These are phyloP conservation scores for Strongylocentrotus purpuratus DNA, from an alignment of 35 echinoderm and acorn worm genomes.

Conservation along the genomic window DNA sequence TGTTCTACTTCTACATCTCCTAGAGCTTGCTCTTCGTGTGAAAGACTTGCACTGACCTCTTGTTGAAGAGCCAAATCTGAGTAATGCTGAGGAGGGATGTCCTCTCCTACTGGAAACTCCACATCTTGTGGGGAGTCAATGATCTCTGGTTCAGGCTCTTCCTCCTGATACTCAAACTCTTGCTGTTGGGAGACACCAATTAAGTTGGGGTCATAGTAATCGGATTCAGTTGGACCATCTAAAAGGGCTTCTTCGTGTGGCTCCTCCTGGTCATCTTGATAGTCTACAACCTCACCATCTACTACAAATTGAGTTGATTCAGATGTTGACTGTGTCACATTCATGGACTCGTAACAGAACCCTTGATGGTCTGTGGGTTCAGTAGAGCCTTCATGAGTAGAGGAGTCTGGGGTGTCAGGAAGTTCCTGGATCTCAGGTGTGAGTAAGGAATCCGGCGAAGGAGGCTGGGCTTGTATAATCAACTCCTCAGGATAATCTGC, in stretches of 20 bases:
- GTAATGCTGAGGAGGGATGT: background rate
- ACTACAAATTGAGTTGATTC: constrained; percentile 32
- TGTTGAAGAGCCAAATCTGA: background rate
- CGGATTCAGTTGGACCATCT: constrained; percentile 92
- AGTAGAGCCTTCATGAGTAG: constrained; percentile 23
- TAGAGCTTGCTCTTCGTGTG: background rate
- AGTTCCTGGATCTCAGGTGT: constrained; percentile 96
- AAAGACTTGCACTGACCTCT: background rate
- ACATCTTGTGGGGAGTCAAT: constrained; percentile 37
- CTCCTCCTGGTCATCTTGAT: constrained; percentile 38
- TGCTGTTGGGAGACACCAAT: constrained; percentile 42
- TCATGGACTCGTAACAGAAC: background rate
- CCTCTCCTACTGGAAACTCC: constrained; percentile 46
- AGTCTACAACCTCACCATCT: background rate
- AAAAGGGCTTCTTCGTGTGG: constrained; percentile 47
- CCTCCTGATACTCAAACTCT: background rate
- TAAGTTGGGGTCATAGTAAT: constrained; percentile 89
- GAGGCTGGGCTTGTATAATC: constrained; percentile 27
- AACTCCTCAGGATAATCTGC: constrained; percentile 48
- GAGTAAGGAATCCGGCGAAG: constrained; percentile 57
- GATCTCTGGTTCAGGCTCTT: constrained; percentile 31
- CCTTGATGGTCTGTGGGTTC: constrained; percentile 27
- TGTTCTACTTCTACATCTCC: background rate
- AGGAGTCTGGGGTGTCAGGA: constrained; percentile 92
- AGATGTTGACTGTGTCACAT: background rate